Conservation (phyloP, 2,113 vertebrate species). For the Notiomystis cincta region DNA sequence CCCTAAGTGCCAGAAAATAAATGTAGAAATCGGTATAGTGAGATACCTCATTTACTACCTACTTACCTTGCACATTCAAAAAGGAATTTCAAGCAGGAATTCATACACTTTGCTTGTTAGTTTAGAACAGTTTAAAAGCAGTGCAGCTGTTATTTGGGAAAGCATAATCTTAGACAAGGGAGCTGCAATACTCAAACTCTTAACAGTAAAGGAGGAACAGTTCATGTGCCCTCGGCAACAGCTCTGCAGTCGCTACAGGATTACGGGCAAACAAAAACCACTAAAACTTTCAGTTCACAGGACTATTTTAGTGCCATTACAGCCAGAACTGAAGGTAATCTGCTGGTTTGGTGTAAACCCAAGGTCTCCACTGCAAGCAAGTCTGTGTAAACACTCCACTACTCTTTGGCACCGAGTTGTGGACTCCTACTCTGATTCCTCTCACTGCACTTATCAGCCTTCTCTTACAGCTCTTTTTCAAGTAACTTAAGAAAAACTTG, state of each 20-base stretch:
- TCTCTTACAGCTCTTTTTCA: background rate
- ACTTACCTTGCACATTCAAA: background rate
- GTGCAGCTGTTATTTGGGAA: background rate
- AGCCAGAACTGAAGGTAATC: background rate
- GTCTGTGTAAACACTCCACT: background rate
- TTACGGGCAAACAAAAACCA: background rate
- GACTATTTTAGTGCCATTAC: background rate
- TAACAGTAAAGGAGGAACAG: background rate
- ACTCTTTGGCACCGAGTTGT: background rate
- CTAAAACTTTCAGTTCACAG: background rate
- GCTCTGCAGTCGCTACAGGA: background rate
- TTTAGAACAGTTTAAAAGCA: background rate
- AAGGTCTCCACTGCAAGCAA: background rate
- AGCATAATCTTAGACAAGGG: background rate
- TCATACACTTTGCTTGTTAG: background rate
- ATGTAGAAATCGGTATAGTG: background rate
- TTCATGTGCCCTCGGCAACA: background rate
- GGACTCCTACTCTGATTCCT: background rate
- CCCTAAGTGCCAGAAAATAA: background rate
- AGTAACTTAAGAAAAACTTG: background rate
- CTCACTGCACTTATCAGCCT: background rate
- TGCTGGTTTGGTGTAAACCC: conserved; percentile 5
- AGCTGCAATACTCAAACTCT: background rate
- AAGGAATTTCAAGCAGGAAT: background rate
- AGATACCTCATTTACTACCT: background rate